These are phyloP conservation scores for Trichonephila clavipes DNA, from an alignment of 1,140 invertebrate species.

Conservation along the genomic window DNA sequence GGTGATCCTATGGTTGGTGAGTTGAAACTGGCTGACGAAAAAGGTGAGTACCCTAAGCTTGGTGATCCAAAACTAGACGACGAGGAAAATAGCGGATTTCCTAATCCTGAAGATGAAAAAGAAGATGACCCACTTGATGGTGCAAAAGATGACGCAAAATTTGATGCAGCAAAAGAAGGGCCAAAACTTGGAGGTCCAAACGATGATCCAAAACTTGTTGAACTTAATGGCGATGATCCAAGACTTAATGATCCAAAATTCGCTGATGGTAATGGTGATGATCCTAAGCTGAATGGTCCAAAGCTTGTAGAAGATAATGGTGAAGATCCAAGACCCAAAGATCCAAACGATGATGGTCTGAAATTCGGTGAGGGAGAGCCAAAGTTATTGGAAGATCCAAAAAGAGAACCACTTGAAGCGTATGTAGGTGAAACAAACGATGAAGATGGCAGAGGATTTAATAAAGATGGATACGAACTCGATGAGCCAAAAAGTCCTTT, in stretches of 20 bases:
- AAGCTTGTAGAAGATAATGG: not conserved
- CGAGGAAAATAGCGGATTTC: not conserved
- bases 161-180: not conserved
- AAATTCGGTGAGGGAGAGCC: not conserved
- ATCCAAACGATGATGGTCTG: constrained; percentile 10
- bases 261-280: not conserved
- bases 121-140: constrained; percentile 7
- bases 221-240: constrained; percentile 12
- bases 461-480: constrained; percentile 25
- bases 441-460: constrained; percentile 21
- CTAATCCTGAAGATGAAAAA: constrained; percentile 19
- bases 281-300: not conserved
- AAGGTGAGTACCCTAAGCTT: not conserved
- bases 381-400: not conserved
- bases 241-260: not conserved
- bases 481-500: constrained; percentile 28
- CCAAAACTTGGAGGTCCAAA: not conserved
- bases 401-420: not conserved
- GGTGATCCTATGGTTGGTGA: not conserved
- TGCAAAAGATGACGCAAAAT: not conserved
- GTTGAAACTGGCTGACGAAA: constrained; percentile 33
- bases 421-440: constrained; percentile 38
- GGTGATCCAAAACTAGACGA: not conserved
- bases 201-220: not conserved
- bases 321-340: constrained; percentile 13